Percentiles rank a stretch among this genome's conserved stretches.
Evolutionary conservation across 1,140 invertebrate genomes (phyloP).

Genomic region (Calycopis cecrops): DNA sequence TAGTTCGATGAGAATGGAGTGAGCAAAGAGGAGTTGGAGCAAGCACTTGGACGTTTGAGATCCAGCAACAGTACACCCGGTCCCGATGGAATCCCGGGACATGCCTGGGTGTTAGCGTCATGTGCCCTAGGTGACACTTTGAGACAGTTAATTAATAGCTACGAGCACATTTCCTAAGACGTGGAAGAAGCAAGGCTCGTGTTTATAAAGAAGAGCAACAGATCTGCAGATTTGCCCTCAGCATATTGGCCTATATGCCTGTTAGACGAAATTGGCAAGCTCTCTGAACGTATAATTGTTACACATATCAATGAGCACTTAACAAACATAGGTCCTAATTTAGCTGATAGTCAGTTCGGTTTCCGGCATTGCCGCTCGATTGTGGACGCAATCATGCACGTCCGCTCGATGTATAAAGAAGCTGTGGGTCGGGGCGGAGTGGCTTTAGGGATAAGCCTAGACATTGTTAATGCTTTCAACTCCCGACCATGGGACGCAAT

Average conservation of each 20-base stretch:
- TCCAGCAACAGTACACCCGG: slow-evolving; percentile 5
- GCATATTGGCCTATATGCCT: slow-evolving; percentile 14
- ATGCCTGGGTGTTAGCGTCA: neutral
- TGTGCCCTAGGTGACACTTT: neutral
- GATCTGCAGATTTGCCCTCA: neutral
- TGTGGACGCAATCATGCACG: slow-evolving; percentile 24
- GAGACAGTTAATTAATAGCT: slow-evolving; percentile 1
- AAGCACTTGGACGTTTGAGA: too few species aligned
- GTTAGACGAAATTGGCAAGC: slow-evolving; percentile 18
- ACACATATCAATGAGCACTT: slow-evolving; percentile 15
- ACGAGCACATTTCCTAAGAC: neutral
- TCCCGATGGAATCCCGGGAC: slow-evolving; percentile 4
- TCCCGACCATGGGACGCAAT: slow-evolving; percentile 20
- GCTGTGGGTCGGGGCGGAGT: slow-evolving; percentile 14
- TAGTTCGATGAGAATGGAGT: too few species aligned
- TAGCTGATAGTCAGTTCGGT: slow-evolving; percentile 21
- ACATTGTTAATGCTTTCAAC: slow-evolving; percentile 29
- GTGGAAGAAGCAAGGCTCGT: neutral
- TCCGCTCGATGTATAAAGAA: slow-evolving; percentile 11
- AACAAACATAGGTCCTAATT: neutral
- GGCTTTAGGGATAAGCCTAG: slow-evolving; percentile 19
- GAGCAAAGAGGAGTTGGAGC: too few species aligned
- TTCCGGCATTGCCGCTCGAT: slow-evolving; percentile 25
- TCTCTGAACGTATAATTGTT: slow-evolving; percentile 15
- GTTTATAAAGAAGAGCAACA: neutral